Conservation (phyloP, 2,797 vertebrate species). For the Manis pentadactyla region DNA sequence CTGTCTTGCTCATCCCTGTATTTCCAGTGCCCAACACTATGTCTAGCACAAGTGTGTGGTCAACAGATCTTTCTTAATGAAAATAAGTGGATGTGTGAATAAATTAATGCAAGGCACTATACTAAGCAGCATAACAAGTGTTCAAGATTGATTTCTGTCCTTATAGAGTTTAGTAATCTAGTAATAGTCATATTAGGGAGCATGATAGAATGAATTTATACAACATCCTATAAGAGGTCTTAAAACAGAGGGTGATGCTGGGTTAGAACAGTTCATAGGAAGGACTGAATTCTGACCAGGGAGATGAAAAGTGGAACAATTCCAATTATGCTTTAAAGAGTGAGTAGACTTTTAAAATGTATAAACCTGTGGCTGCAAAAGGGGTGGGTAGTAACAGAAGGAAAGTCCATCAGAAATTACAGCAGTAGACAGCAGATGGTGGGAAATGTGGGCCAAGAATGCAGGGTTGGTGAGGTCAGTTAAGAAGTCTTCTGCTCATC, state of each 20-base stretch:
- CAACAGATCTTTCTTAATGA: not conserved
- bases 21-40: not conserved
- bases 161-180: not conserved
- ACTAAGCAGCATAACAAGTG: not conserved
- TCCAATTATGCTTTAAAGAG: constrained; percentile 9
- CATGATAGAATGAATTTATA: not conserved
- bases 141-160: not conserved
- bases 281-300: not conserved
- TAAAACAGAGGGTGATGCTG: not conserved
- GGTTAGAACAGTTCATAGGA: not conserved
- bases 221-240: not conserved
- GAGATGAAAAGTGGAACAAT: not conserved
- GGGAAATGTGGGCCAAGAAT: not conserved
- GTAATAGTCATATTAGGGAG: not conserved
- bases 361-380: not conserved
- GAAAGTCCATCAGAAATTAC: not conserved
- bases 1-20: not conserved
- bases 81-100: not conserved
- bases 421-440: not conserved
- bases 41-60: not conserved
- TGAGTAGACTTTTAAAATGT: not conserved
- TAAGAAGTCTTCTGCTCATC: not conserved
- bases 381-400: not conserved
- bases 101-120: not conserved
- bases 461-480: not conserved